These are phyloP conservation scores for Athrips mouffetella DNA, from an alignment of 2,888 invertebrate species.

Conservation along the genomic window DNA sequence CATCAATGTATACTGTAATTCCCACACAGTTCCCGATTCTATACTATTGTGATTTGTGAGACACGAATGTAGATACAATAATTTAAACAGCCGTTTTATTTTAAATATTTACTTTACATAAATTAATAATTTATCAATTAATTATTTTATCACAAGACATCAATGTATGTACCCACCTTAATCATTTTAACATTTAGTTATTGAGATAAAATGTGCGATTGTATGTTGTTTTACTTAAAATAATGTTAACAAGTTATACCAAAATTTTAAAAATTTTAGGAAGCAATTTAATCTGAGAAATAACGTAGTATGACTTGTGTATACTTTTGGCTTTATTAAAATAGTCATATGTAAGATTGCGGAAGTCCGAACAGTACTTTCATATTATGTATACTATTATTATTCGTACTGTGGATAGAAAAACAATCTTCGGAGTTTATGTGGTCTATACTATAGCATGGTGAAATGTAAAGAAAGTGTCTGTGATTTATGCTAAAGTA, in stretches of 20 bases:
- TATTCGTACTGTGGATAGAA: neutral
- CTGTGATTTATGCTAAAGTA: conserved; percentile 75
- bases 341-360: neutral
- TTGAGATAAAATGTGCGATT: neutral
- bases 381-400: neutral
- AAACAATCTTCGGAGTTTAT: conserved; percentile 13
- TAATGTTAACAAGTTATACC: conserved; percentile 11
- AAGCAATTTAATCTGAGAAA: neutral
- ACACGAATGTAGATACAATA: too few relatives aligned
- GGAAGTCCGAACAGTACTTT: neutral
- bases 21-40: too few relatives aligned
- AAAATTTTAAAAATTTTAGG: conserved; percentile 1
- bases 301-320: neutral
- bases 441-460: conserved; percentile 43
- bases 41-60: too few relatives aligned
- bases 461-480: conserved; percentile 66
- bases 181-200: too few relatives aligned
- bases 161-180: conserved; percentile 73
- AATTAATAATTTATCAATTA: too few relatives aligned
- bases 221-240: neutral
- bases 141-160: too few relatives aligned
- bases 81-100: too few relatives aligned
- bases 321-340: neutral
- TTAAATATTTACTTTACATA: too few relatives aligned
- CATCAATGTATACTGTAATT: too few relatives aligned